Evolutionary conservation across 64 coral and sea anemone genomes (phyloP), one percentile per base, ranked within the genome.

Genomic region (Cladopsammia gracilis): DNA sequence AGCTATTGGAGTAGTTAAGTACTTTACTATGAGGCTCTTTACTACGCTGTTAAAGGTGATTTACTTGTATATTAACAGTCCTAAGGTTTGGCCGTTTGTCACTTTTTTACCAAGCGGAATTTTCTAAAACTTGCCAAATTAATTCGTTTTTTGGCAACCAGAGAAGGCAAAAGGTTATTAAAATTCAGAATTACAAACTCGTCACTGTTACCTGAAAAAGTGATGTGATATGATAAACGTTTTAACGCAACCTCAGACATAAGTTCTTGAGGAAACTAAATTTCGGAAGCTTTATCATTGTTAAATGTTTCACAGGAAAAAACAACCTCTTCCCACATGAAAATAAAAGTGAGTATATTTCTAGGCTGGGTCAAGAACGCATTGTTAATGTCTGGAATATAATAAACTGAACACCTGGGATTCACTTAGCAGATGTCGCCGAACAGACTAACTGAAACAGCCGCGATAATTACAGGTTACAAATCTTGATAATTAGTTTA

Each of bases 331-430:
- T 64, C 16, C 42, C 19, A 84, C 20, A 4, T 20, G 4, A 82
- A 64, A 82, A 26, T 4, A 12, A 20, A 49, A 84, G 19, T 23
- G 14, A 48, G 65, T 75, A 48, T 49, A 48, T 49, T 49, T 73
- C 12, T 15, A 20, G 44, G 50, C 20, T 79, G 62, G 25, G 10
- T 46, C 56, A 45, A 64, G 42, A 16, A 62, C 3, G 48, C 15
- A 51, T 82, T 82, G 57, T 82, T 47, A 82, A 46, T 68, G 80
- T 46, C 16, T 61, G n/a, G 80, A n/a, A 11, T 49, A 75, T 49
- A 13, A 50, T 64, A 66, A 68, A 22, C 62, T 49, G 42, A 2
- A 84, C 80, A 84, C 80, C 44, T 50, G 80, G 50, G 58, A 47
- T 46, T 19, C 16, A 48, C 5, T 18, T 46, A 42, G 61, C 25